These are phyloP conservation scores for Lamprotornis superbus DNA, from an alignment of 2,113 vertebrate species.

Conservation along the genomic window DNA sequence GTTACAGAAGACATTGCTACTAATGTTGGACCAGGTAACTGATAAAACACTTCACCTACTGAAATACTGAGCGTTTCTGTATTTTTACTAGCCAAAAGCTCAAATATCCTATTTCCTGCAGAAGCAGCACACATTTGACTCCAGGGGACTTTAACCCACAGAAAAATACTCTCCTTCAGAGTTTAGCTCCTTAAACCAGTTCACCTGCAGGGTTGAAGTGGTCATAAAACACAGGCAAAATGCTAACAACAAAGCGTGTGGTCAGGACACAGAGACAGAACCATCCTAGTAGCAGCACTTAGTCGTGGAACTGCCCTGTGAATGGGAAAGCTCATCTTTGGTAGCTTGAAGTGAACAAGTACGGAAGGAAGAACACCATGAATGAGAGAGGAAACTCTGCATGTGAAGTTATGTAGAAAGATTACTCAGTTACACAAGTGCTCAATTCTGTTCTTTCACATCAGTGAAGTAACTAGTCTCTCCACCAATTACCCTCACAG, in stretches of 20 bases:
- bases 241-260: rapidly evolving
- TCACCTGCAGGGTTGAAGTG: background rate
- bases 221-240: background rate
- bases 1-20: background rate
- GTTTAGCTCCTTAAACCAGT: background rate
- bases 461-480: background rate
- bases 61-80: background rate
- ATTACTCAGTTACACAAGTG: background rate
- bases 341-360: background rate
- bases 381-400: background rate
- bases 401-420: background rate
- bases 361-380: background rate
- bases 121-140: background rate
- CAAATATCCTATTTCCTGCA: background rate
- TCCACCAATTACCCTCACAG: background rate
- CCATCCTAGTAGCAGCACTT: rapidly evolving
- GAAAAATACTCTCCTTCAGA: background rate
- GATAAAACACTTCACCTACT: background rate
- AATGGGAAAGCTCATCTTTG: background rate
- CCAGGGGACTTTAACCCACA: background rate
- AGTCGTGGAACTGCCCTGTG: rapidly evolving
- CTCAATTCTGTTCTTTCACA: background rate
- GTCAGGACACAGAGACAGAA: background rate
- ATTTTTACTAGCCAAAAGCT: background rate
- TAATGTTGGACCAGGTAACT: background rate